Conservation (phyloP, 2,113 vertebrate genomes). For the Callaeas wilsoni region DNA sequence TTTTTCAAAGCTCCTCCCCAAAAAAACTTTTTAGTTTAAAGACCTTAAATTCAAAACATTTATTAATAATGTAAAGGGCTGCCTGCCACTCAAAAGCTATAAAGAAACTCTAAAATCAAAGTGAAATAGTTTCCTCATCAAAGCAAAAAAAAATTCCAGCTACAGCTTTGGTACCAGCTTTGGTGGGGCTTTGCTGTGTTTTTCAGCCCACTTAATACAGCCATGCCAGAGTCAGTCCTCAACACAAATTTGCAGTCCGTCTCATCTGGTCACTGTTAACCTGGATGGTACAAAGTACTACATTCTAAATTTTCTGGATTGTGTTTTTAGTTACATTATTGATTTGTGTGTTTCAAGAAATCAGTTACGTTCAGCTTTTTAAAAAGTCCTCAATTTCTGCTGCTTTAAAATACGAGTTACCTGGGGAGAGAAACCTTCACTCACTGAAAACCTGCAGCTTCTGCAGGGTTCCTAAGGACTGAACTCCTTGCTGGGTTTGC, state of each 20-base stretch:
- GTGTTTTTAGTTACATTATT: not conserved
- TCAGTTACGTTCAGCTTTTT: not conserved
- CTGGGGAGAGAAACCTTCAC: not conserved
- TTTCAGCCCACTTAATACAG: not conserved
- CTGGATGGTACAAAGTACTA: not conserved
- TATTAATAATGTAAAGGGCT: constrained; percentile 69
- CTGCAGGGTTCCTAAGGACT: fast-evolving
- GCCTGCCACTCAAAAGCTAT: constrained; percentile 37
- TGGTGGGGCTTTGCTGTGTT: not conserved
- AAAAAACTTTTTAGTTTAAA: constrained; percentile 52
- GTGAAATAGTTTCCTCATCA: constrained; percentile 40
- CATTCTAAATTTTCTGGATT: not conserved
- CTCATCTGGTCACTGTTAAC: not conserved
- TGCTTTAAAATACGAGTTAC: not conserved
- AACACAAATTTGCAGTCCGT: not conserved
- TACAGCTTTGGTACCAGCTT: not conserved
- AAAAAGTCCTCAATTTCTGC: not conserved
- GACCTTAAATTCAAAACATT: constrained; percentile 42
- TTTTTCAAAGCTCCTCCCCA: constrained; percentile 32
- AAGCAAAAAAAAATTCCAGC: not conserved
- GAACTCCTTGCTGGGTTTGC: not conserved
- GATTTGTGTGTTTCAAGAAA: not conserved
- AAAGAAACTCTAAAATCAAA: constrained; percentile 47
- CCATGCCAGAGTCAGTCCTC: not conserved
- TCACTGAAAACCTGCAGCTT: not conserved